Base-by-base conservation (phyloP, 2,113 vertebrate genomes). In the Todiramphus saurophagus region DNA sequence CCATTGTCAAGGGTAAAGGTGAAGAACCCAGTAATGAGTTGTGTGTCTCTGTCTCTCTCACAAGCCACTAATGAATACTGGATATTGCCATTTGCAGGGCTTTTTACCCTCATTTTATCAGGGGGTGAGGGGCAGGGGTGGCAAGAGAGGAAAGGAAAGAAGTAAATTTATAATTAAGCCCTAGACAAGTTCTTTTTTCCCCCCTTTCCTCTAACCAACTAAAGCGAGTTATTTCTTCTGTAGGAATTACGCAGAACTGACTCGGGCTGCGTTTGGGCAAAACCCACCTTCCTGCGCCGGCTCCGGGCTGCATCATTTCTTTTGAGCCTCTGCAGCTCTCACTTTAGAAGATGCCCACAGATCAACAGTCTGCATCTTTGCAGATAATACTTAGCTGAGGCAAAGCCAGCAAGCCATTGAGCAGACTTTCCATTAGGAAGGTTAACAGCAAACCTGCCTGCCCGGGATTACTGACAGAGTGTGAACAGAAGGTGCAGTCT, bases 11-110 rank as follows among this genome's bases (percentile, higher is more conserved):
- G 97, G 97, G 97, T 96, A 98, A 97, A 98, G 98, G 98, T 98
- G 98, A 98, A 88, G 94, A 97, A 98, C 98, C 97, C 87, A 60
- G 97, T 98, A 98, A 98, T 97, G 97, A 96, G 93, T 97, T 95
- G 96, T 96, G 96, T 94, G 74, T 90, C 89, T 87, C 93, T 77
- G 91, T 95, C 96, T 96, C 89, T 95, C 90, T 95, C 84, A 66
- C 89, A 94, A 93, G 84, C 76, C 33, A 81, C 95, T 97, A 97
- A 97, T 97, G 97, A 97, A 97, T 94, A 96, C 60, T 89, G 96
- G 96, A 93, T 93, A 96, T 96, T 93, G 95, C 94, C 90, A 90
- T 96, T 96, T 94, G 95, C 94, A 76, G 85, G 87, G 96, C 93
- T 97, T 97, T 97, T 95, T 96, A 82, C 87, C 88, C 84, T 94